phyloP scores from a whole-genome alignment of 2,888 invertebrate species.

The Ophion ellenae region DNA sequence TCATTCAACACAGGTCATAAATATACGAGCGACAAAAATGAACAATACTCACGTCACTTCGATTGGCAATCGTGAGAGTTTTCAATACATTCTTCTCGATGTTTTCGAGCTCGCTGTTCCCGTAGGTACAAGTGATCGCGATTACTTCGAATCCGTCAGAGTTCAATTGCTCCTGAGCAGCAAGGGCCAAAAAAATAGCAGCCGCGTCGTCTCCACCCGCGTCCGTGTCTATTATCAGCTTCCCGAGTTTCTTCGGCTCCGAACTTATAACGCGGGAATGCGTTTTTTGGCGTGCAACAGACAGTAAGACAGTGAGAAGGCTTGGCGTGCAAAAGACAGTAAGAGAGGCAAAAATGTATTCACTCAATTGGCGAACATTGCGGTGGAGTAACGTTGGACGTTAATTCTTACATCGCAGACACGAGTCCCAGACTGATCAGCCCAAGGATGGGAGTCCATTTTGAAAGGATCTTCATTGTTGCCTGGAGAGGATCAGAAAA shows the following conservation, averaged over 20 bases:
- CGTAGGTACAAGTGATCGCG: slow-evolving; percentile 86
- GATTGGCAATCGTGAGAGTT: slow-evolving; percentile 82
- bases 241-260: slow-evolving; percentile 47
- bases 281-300: background rate
- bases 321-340: too few species aligned
- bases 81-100: slow-evolving; percentile 85
- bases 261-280: slow-evolving; percentile 7
- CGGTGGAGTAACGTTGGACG: too few species aligned
- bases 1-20: too few species aligned
- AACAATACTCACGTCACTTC: slow-evolving; percentile 78
- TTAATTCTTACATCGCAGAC: too few species aligned
- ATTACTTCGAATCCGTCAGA: slow-evolving; percentile 81
- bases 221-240: slow-evolving; percentile 84
- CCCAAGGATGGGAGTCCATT: too few species aligned
- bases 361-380: too few species aligned
- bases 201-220: slow-evolving; percentile 84
- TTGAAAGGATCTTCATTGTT: too few species aligned
- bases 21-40: too few species aligned
- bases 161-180: slow-evolving; percentile 65
- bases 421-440: too few species aligned
- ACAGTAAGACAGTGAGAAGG: too few species aligned
- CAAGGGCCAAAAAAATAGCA: slow-evolving; percentile 82
- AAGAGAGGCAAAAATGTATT: too few species aligned
- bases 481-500: too few species aligned
- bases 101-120: slow-evolving; percentile 85